Base-by-base conservation (phyloP, 1,140 invertebrate species). In the Proctacanthus coquilletti region DNA sequence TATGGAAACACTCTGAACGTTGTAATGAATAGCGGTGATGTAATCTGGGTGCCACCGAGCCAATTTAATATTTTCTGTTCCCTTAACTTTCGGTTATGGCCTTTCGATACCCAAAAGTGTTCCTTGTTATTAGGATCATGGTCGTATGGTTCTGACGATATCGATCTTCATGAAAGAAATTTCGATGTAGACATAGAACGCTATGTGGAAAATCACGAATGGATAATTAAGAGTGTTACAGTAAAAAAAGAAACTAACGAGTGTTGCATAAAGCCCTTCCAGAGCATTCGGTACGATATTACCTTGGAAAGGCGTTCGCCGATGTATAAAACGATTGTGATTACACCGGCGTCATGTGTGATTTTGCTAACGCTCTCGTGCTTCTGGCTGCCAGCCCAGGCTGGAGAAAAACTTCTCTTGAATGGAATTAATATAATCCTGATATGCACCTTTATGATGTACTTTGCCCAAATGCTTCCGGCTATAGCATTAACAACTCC, bases 71-170 rank as follows among this genome's bases (percentile, higher is more conserved):
- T 67, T 6, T 70, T 72, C 40, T 81, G 77, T 47, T 51, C 66
- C 23, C 49, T 80, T 15, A 67, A 79, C 51, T 54, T 81, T 11
- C 63, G 60, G 14, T 57, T 66, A 25, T 81, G 76, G 72, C 79
- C 77, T 1, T 77, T 70, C 42, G 78, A 81, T 48, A 65, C 56
- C 14, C 77, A 82, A 49, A 57, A 47, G 1, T 83, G 80, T 48
- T 41, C 40, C 1, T 46, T 81, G 5, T 64, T 60, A 34, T 56
- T 80, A 8, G 75, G 74, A 3, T 75, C 72, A 0, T 76, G 72
- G 72, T 74, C 75, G 4, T 78, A 78, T 44, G 62, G 71, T 45
- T 74, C 74, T 2, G 62, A 69, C 30, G 67, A 77, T 48, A 80
- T 50, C 49, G 80, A 13, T n/a, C 10, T 21, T 11, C 2, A 5